Evolutionary conservation across 2,888 invertebrate genomes (phyloP).

Genomic region (Archips xylosteana): DNA sequence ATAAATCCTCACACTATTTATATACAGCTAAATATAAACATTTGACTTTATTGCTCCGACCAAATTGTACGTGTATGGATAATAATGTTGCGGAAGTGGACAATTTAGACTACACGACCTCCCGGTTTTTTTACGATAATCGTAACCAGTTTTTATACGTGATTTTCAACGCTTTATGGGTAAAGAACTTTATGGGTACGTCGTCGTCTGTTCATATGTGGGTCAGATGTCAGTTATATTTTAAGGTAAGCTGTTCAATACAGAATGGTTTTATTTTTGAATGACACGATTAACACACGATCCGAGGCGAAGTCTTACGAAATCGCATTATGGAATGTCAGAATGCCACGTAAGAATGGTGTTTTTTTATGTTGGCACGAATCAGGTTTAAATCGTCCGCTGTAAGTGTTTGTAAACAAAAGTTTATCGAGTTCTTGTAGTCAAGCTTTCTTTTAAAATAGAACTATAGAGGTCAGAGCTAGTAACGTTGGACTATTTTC

Average conservation of each 20-base stretch:
- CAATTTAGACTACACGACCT: constrained; percentile 52
- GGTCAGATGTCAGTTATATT: constrained; percentile 38
- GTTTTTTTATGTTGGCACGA: constrained; percentile 29
- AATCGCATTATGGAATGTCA: constrained; percentile 35
- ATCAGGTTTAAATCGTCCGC: neutral
- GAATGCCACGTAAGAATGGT: constrained; percentile 28
- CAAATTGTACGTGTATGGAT: constrained; percentile 57
- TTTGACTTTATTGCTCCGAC: constrained; percentile 66
- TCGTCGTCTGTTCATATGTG: constrained; percentile 23
- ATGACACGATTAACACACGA: constrained; percentile 29
- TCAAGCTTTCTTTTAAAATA: neutral
- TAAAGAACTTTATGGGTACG: constrained; percentile 30
- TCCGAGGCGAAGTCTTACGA: constrained; percentile 29
- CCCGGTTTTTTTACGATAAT: constrained; percentile 42
- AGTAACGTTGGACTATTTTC: too few species aligned
- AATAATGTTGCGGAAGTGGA: constrained; percentile 59
- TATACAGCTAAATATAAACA: constrained; percentile 72
- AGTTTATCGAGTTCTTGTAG: neutral
- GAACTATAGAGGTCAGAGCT: too few species aligned
- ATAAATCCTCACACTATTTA: constrained; percentile 77
- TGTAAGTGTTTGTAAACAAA: too few species aligned
- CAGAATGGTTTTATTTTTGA: constrained; percentile 33
- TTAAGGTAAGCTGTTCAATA: constrained; percentile 26
- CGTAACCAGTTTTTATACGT: constrained; percentile 38
- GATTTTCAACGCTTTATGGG: constrained; percentile 38